Conservation (phyloP, 1,140 invertebrate species). For the Polypedilum pembai region DNA sequence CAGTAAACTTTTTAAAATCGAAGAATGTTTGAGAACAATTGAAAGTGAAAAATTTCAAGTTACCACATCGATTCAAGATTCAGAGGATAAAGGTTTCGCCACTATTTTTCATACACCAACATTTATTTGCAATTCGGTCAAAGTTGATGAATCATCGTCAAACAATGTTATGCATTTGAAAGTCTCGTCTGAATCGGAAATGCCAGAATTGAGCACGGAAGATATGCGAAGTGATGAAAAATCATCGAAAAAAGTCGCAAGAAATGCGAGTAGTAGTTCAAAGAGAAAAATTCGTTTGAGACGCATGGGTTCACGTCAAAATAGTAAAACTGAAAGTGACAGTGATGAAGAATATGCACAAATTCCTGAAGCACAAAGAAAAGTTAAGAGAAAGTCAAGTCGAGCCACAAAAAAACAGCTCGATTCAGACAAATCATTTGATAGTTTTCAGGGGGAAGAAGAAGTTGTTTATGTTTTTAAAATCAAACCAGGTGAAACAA, state of each 20-base stretch:
- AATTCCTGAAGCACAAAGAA: slow-evolving; percentile 42
- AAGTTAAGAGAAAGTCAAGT: slow-evolving; percentile 39
- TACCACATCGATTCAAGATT: background rate
- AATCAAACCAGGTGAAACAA: slow-evolving; percentile 41
- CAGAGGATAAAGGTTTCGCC: slow-evolving; percentile 34
- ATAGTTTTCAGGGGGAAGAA: slow-evolving; percentile 32
- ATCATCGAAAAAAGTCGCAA: slow-evolving; percentile 29
- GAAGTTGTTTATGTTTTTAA: slow-evolving; percentile 38
- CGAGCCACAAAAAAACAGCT: slow-evolving; percentile 31
- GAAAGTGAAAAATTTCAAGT: background rate
- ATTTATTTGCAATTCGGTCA: background rate
- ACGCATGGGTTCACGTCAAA: slow-evolving; percentile 42
- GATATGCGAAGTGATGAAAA: background rate
- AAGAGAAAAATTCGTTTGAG: slow-evolving; percentile 40
- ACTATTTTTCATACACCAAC: slow-evolving; percentile 31
- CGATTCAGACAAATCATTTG: slow-evolving; percentile 37
- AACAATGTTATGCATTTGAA: background rate
- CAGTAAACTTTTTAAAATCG: too few relatives aligned
- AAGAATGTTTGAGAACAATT: too few relatives aligned
- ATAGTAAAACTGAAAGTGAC: slow-evolving; percentile 44
- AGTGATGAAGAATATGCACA: slow-evolving; percentile 43
- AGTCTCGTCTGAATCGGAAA: slow-evolving; percentile 22
- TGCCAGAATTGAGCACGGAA: background rate
- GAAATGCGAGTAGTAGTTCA: slow-evolving; percentile 33
- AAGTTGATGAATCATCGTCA: background rate